These are phyloP conservation scores for Microplitis deprimator DNA, from an alignment of 2,888 invertebrate genomes.

Conservation along the genomic window DNA sequence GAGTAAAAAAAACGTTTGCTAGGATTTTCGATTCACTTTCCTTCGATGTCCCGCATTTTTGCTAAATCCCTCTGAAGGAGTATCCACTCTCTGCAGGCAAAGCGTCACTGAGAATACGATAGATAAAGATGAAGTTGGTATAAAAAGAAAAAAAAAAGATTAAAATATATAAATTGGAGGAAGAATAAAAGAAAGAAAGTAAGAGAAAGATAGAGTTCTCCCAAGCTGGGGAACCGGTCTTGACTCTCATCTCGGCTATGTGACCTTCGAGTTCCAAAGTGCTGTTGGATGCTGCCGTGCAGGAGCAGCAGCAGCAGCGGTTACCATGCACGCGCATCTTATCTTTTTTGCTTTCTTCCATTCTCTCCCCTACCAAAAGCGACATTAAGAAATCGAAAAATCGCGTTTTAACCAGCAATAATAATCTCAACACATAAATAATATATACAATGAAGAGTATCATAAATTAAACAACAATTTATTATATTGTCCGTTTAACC, in stretches of 20 bases:
- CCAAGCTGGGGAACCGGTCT: conserved; percentile 59
- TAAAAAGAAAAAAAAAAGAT: conserved; percentile 6
- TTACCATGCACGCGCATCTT: conserved; percentile 49
- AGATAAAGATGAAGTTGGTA: conserved; percentile 34
- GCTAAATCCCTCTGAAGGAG: conserved; percentile 1
- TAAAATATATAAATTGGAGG: no score
- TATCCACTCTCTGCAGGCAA: no score
- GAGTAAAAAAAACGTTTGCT: conserved; percentile 8
- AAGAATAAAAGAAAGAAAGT: conserved; percentile 35
- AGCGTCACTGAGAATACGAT: background rate
- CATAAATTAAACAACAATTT: no score
- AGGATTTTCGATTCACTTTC: conserved; percentile 14
- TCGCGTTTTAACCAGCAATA: background rate
- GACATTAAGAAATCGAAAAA: background rate
- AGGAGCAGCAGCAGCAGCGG: conserved; percentile 20
- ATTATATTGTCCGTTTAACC: no score
- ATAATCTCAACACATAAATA: no score
- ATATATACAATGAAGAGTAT: no score
- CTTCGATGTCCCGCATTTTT: conserved; percentile 12
- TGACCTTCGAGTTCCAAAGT: conserved; percentile 67
- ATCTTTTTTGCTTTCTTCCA: conserved; percentile 20
- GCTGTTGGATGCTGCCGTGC: conserved; percentile 44
- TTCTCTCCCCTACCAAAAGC: conserved; percentile 1
- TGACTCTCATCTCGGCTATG: conserved; percentile 65
- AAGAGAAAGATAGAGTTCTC: background rate